phyloP scores from a whole-genome alignment of 2,888 invertebrate species.

The Andrena flavipes region DNA sequence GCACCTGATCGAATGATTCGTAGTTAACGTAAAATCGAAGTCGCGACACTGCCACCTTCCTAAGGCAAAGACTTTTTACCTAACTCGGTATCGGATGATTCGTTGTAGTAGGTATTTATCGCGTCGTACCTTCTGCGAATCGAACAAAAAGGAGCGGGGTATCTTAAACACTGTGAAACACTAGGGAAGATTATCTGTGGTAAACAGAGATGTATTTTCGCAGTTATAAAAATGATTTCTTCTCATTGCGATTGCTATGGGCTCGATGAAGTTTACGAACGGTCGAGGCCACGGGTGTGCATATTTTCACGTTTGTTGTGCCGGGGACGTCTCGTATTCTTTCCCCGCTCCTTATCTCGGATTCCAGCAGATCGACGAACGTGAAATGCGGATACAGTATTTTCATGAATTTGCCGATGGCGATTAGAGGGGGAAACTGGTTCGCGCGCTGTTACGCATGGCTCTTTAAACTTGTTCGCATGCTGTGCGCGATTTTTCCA shows the following conservation, averaged over 20 bases:
- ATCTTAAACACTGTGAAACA: constrained; percentile 23
- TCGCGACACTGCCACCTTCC: constrained; percentile 63
- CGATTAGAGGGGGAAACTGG: background rate
- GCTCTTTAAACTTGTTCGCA: background rate
- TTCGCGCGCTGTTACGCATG: background rate
- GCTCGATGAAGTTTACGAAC: background rate
- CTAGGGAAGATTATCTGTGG: background rate
- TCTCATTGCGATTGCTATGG: background rate
- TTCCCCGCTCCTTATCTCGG: background rate
- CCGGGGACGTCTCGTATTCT: background rate
- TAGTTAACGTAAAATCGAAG: constrained; percentile 6
- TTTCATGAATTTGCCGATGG: background rate
- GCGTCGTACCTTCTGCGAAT: background rate
- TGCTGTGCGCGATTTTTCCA: background rate
- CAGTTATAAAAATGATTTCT: background rate
- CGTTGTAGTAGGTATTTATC: constrained; percentile 14
- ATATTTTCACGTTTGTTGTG: background rate
- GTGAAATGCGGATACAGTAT: background rate
- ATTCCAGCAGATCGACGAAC: no score
- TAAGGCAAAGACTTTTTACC: constrained; percentile 62
- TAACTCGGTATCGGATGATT: background rate
- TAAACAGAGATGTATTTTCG: background rate
- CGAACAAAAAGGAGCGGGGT: background rate
- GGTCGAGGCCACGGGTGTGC: background rate
- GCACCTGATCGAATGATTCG: constrained; percentile 25